Evolutionary conservation across 1,140 invertebrate genomes (phyloP).

Genomic region (Oedothorax gibbosus): DNA sequence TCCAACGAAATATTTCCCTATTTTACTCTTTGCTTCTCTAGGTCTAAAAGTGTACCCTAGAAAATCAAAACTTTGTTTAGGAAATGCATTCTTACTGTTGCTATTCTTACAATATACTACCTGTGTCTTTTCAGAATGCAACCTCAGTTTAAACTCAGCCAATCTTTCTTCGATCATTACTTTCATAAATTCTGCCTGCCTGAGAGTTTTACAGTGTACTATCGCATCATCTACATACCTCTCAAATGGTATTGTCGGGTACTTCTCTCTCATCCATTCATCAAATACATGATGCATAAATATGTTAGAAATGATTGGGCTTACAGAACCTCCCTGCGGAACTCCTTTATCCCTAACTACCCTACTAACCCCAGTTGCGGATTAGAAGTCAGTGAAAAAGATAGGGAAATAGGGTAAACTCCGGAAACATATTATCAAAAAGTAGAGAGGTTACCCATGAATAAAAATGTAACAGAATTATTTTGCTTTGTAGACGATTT

Average conservation of each 20-base stretch:
- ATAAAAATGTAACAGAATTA: slow-evolving; percentile 45
- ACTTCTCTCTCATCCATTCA: slow-evolving; percentile 29
- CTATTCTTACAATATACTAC: too few relatives aligned
- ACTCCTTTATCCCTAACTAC: slow-evolving; percentile 41
- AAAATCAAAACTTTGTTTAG: too few relatives aligned
- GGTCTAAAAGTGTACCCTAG: too few relatives aligned
- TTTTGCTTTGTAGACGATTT: slow-evolving; percentile 39
- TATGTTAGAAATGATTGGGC: slow-evolving; percentile 37
- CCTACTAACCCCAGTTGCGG: not conserved
- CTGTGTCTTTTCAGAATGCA: too few relatives aligned
- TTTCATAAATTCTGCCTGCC: slow-evolving; percentile 32
- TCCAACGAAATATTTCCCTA: too few relatives aligned
- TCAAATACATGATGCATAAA: slow-evolving; percentile 42
- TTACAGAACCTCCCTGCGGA: slow-evolving; percentile 36
- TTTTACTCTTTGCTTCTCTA: too few relatives aligned
- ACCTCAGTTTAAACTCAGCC: too few relatives aligned
- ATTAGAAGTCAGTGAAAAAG: not conserved
- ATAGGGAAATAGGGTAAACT: not conserved
- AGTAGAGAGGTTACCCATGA: not conserved
- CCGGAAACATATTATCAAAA: not conserved
- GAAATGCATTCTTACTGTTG: too few relatives aligned
- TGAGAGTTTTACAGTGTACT: slow-evolving; percentile 24
- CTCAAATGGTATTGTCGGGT: slow-evolving; percentile 29
- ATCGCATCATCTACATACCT: slow-evolving; percentile 44
- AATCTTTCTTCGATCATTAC: slow-evolving; percentile 23